Conservation (phyloP, 1,140 invertebrate genomes). For the Mactra quadrangularis region DNA sequence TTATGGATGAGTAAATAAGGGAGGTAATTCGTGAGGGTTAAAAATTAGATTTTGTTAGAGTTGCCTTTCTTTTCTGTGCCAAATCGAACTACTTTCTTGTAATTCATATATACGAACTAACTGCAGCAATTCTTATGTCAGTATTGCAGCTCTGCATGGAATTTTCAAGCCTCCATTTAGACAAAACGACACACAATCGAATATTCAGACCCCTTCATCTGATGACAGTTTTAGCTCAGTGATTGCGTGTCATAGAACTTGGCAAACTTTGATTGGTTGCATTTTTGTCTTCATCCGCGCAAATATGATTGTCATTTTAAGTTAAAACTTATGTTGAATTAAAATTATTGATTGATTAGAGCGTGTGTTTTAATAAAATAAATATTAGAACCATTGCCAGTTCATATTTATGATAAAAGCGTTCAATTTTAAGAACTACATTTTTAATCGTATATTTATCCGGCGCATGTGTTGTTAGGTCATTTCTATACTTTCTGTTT, state of each 20-base stretch:
- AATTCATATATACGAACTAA: too few species aligned
- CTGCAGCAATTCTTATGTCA: too few species aligned
- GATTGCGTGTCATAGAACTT: constrained; percentile 39
- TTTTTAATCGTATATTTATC: not conserved
- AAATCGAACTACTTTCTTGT: too few species aligned
- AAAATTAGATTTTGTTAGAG: too few species aligned
- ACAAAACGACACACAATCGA: too few species aligned
- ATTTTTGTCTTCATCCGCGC: constrained; percentile 20
- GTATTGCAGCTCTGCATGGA: too few species aligned
- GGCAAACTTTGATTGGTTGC: constrained; percentile 30
- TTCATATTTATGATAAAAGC: not conserved
- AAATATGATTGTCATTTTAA: not conserved
- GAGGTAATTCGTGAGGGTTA: too few species aligned
- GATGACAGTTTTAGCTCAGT: constrained; percentile 9
- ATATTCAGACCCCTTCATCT: too few species aligned
- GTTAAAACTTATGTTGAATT: not conserved
- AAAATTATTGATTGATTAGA: not conserved
- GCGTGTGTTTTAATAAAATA: not conserved
- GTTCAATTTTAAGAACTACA: constrained; percentile 20
- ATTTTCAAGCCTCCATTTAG: too few species aligned
- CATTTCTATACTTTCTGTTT: not conserved
- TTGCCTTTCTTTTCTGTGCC: too few species aligned
- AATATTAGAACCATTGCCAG: not conserved
- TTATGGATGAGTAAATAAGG: too few species aligned
- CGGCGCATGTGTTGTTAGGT: constrained; percentile 37